phyloP scores from a whole-genome alignment of 1,140 invertebrate species.

The Pogonognathellus flavescens region DNA sequence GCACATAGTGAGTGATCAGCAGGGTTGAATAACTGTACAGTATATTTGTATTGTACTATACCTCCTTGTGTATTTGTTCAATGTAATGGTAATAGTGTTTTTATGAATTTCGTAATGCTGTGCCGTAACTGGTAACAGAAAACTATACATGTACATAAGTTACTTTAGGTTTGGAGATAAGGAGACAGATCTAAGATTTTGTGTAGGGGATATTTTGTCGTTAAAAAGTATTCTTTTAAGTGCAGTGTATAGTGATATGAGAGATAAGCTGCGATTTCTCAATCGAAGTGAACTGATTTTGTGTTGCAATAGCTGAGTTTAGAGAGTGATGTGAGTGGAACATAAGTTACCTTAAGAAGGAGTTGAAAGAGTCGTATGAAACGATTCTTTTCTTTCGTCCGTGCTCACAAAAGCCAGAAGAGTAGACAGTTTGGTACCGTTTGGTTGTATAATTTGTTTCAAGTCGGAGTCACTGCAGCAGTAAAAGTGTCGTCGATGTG shows the following conservation, averaged over 20 bases:
- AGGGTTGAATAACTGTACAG: slow-evolving; percentile 14
- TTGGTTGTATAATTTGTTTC: slow-evolving; percentile 43
- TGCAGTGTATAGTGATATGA: neutral
- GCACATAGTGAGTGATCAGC: neutral
- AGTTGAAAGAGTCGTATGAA: neutral
- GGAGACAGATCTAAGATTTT: neutral
- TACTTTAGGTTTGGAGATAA: neutral
- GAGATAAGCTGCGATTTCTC: neutral
- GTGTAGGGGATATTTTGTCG: neutral
- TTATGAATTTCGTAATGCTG: neutral
- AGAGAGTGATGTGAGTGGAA: neutral
- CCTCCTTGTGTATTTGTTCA: slow-evolving; percentile 1
- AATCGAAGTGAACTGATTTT: slow-evolving; percentile 43
- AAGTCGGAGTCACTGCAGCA: slow-evolving; percentile 19
- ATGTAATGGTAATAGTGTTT: neutral
- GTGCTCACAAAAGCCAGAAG: slow-evolving; percentile 25
- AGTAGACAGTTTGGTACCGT: slow-evolving; percentile 17
- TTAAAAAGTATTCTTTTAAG: slow-evolving; percentile 24
- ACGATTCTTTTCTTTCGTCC: neutral
- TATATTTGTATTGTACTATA: neutral
- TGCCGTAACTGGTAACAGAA: too few species aligned
- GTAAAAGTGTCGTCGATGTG: slow-evolving; percentile 45
- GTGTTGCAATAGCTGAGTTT: neutral
- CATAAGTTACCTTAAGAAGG: neutral
- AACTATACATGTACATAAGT: too few species aligned